These are phyloP conservation scores for Peromyscus californicus DNA, from an alignment of 2,113 vertebrate species.

Conservation along the genomic window DNA sequence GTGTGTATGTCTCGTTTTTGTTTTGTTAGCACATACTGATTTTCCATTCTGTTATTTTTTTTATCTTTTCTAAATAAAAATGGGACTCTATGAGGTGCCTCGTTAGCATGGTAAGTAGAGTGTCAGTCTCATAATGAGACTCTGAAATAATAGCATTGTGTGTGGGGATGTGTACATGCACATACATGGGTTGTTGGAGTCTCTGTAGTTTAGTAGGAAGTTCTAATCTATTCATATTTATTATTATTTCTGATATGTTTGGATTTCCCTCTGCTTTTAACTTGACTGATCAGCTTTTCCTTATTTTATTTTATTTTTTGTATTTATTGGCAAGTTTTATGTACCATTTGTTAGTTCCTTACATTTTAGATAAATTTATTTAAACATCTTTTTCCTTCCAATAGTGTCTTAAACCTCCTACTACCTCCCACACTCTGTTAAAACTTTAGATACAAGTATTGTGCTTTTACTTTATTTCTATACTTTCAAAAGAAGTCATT, in stretches of 20 bases:
- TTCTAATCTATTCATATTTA: slow-evolving; percentile 67
- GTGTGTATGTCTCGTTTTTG: slow-evolving; percentile 40
- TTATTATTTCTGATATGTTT: slow-evolving; percentile 61
- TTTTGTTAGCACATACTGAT: slow-evolving; percentile 58
- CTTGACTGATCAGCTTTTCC: slow-evolving; percentile 54
- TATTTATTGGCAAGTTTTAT: slow-evolving; percentile 40
- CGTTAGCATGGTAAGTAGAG: background rate
- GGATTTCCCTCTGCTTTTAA: background rate
- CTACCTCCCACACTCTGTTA: slow-evolving; percentile 53
- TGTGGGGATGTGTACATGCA: background rate
- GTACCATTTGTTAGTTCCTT: slow-evolving; percentile 46
- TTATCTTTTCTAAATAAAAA: background rate
- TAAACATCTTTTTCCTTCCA: slow-evolving; percentile 44
- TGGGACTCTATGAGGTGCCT: background rate
- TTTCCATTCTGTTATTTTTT: slow-evolving; percentile 37
- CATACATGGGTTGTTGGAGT: background rate
- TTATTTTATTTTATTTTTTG: slow-evolving; percentile 9
- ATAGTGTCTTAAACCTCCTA: slow-evolving; percentile 52
- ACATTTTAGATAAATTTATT: slow-evolving; percentile 65
- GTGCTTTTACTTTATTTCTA: slow-evolving; percentile 64
- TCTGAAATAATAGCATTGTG: slow-evolving; percentile 29
- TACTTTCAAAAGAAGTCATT: slow-evolving; percentile 65
- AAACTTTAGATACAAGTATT: slow-evolving; percentile 64
- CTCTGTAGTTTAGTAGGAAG: slow-evolving; percentile 52
- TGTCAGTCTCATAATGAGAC: background rate